A percentile compares a stretch with the other conserved stretches of the same genome.
These are phyloP conservation scores for Hemicordylus capensis DNA, from an alignment of 2,113 vertebrate genomes.

Conservation along the genomic window DNA sequence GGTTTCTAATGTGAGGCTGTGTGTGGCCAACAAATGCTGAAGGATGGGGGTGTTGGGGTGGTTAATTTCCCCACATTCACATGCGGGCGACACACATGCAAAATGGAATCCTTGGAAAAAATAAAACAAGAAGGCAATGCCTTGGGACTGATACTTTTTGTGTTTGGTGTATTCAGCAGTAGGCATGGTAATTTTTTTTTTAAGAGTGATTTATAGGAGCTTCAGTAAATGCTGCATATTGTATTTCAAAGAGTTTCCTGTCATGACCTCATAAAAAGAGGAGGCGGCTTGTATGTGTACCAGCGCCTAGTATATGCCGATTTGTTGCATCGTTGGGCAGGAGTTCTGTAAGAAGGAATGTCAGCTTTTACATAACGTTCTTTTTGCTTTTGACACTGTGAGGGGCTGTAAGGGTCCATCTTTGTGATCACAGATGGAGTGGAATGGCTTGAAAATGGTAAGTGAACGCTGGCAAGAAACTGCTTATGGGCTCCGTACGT, in stretches of 20 bases:
- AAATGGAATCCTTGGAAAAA: conserved; percentile 39
- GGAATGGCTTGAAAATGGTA: conserved; percentile 99
- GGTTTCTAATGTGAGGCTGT: conserved; percentile 71
- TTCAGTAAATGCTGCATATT: conserved; percentile 88
- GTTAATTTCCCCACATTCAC: conserved; percentile 72
- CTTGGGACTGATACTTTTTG: conserved; percentile 67
- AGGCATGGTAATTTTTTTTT: conserved; percentile 76
- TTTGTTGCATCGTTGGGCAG: conserved; percentile 95
- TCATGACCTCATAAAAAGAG: conserved; percentile 97
- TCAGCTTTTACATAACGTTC: conserved; percentile 90
- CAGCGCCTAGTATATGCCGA: conserved; percentile 90
- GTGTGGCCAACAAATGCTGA: conserved; percentile 67
- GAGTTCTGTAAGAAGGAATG: conserved; percentile 97
- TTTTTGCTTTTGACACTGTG: conserved; percentile 88
- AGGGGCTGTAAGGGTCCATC: conserved; percentile 86
- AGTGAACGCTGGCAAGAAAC: conserved; percentile 81
- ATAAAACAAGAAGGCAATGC: conserved; percentile 40
- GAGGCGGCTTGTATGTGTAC: conserved; percentile 95
- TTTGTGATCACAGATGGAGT: conserved; percentile 98
- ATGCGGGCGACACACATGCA: conserved; percentile 66
- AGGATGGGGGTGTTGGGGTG: conserved; percentile 46
- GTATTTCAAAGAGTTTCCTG: conserved; percentile 91
- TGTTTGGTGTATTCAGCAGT: conserved; percentile 78
- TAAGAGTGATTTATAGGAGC: conserved; percentile 86
- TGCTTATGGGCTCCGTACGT: conserved; percentile 61